Conservation (phyloP, 2,797 vertebrate species). For the Acanthopagrus latus region DNA sequence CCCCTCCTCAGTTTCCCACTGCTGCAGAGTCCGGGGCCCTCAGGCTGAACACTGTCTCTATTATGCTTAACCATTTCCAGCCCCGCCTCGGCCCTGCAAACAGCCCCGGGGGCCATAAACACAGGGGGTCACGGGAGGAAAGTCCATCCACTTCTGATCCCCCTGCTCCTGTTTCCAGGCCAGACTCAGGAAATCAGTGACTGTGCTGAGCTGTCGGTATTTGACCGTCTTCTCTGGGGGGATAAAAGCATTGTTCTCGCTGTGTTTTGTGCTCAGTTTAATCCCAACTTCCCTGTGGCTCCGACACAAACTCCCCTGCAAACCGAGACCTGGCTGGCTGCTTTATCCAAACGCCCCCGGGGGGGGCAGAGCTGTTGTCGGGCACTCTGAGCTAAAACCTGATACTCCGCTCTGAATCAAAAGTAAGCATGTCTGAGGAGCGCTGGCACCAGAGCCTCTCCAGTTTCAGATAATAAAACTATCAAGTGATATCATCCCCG, state of each 20-base stretch:
- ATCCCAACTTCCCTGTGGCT: constrained; percentile 66
- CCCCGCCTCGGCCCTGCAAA: constrained; percentile 65
- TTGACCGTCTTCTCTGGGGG: constrained; percentile 40
- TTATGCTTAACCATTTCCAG: constrained; percentile 77
- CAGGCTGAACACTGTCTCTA: constrained; percentile 70
- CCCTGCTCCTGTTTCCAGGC: constrained; percentile 50
- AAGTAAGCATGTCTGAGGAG: constrained; percentile 60
- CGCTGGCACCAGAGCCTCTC: constrained; percentile 49
- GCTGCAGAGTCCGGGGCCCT: constrained; percentile 45
- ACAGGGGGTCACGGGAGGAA: constrained; percentile 38
- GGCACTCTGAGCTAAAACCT: constrained; percentile 63
- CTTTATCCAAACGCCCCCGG: constrained; percentile 55
- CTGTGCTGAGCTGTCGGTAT: constrained; percentile 57
- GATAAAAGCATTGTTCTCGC: constrained; percentile 65
- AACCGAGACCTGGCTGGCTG: constrained; percentile 58
- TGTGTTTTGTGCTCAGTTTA: constrained; percentile 66
- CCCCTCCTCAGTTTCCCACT: constrained; percentile 45
- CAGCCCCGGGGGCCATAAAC: constrained; percentile 63
- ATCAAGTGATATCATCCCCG: constrained; percentile 57
- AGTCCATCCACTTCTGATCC: constrained; percentile 64
- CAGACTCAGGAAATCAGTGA: constrained; percentile 66
- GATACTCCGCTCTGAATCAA: constrained; percentile 71
- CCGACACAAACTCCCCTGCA: constrained; percentile 63
- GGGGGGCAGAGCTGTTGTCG: constrained; percentile 47
- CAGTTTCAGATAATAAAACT: constrained; percentile 62